Evolutionary conservation across 2,797 vertebrate species (phyloP), one percentile per base, ranked within the genome.

Genomic region (Coccyzus lansbergi): DNA sequence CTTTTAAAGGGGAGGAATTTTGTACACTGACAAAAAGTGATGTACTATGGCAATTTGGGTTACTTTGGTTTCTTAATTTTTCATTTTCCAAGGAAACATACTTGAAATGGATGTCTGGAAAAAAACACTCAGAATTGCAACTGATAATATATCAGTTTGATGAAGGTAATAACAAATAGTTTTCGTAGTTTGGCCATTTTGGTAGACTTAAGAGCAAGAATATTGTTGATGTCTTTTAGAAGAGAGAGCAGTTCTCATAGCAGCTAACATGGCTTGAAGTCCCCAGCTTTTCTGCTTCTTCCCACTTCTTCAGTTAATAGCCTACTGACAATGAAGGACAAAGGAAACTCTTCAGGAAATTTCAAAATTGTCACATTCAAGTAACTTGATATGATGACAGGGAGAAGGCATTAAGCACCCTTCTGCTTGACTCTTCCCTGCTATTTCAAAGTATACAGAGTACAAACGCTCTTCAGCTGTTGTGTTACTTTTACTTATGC

Each of bases 41-140:
- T 74, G 42, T 0, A 0, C 49, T 70, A 15, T 42, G 67, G 56
- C 29, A 33, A 33, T 91, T 84, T 63, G 38, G 25, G 68, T 92
- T 89, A 8, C 20, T 69, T 85, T 78, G 36, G 10, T 64, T 93
- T 92, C 68, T 93, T 93, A 2, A 0, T 89, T 83, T 92, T 72
- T 89, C 48, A 22, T 82, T 96, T 95, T 94, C 96, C 87, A 94
- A 46, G 87, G 84, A 72, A 89, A 94, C 59, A 60, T 28, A 34
- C 60, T 85, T 83, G 58, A 93, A 74, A 89, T 70, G 2, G 74
- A 83, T 75, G 52, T 80, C 87, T 83, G 53, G 18, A 71, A 83
- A 94, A 94, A 94, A 71, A 62, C 1, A 67, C 49, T 56, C 21
- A 7, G 36, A 72, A 20, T 75, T 71, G 26, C 36, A 92, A 71